These are phyloP conservation scores for Philaenus spumarius DNA, from an alignment of 1,140 invertebrate species.

Conservation along the genomic window DNA sequence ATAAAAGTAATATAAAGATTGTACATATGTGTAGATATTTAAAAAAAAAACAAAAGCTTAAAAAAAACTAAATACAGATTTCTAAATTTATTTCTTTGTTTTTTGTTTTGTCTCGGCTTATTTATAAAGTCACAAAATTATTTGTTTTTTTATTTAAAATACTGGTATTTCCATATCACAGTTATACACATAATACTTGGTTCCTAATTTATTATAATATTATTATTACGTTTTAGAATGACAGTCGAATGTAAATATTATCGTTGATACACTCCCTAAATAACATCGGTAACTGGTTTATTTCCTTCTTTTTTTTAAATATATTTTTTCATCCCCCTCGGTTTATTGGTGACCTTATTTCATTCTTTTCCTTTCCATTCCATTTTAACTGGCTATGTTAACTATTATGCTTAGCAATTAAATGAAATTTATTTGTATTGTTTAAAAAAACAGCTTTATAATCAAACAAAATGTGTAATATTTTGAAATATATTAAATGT, in stretches of 20 bases:
- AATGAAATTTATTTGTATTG: no score
- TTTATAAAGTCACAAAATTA: constrained; percentile 6
- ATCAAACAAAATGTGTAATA: no score
- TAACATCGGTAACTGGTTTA: no score
- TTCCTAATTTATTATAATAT: constrained; percentile 24
- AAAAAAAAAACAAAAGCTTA: neutral
- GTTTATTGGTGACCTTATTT: no score
- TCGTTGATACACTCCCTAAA: no score
- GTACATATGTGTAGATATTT: constrained; percentile 16
- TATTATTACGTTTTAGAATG: constrained; percentile 16
- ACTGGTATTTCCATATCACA: constrained; percentile 7
- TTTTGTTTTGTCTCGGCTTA: constrained; percentile 7
- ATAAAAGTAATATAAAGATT: neutral
- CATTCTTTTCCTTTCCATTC: no score
- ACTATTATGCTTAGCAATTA: no score
- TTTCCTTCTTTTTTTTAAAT: no score
- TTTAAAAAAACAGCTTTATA: no score
- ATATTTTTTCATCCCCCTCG: no score
- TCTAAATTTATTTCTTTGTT: constrained; percentile 9
- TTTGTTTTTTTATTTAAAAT: neutral
- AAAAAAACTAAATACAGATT: neutral
- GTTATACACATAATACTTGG: constrained; percentile 23
- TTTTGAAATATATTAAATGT: no score
- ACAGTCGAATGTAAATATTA: constrained; percentile 4
- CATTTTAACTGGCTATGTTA: no score